Conservation (phyloP, 2,888 invertebrate species). For the Anthophora plumipes region DNA sequence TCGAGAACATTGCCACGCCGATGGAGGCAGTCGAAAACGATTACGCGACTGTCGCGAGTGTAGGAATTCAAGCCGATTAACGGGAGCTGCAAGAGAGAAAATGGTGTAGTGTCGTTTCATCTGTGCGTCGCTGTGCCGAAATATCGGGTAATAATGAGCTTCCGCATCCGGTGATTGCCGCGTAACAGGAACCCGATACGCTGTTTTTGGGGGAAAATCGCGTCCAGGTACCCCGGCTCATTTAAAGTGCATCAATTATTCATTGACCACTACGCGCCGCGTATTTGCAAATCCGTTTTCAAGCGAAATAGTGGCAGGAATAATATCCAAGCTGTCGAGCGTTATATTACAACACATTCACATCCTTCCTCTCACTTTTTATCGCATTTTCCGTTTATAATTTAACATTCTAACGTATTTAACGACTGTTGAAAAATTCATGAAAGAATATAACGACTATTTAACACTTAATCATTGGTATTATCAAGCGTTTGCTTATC, state of each 20-base stretch:
- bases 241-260: conserved; percentile 63
- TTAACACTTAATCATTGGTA: background rate
- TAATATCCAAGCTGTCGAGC: conserved; percentile 22
- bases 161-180: conserved; percentile 56
- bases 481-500: background rate
- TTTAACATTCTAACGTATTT: conserved; percentile 1
- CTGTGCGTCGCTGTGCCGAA: conserved; percentile 63
- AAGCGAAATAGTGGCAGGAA: conserved; percentile 45
- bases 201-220: conserved; percentile 57
- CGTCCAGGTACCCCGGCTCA: conserved; percentile 39
- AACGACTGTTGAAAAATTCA: background rate
- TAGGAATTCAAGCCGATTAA: conserved; percentile 44
- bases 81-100: conserved; percentile 48
- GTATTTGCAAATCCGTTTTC: conserved; percentile 55
- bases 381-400: background rate
- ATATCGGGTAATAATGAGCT: conserved; percentile 71
- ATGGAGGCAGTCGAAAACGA: conserved; percentile 18
- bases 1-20: background rate
- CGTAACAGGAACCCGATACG: conserved; percentile 55
- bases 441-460: background rate
- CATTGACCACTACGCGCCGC: conserved; percentile 43
- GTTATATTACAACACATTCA: conserved; percentile 5
- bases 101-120: conserved; percentile 63
- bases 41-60: conserved; percentile 25
- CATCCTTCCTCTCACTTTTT: background rate